Conservation (phyloP, 2,888 invertebrate genomes). For the Hydrotaea diabolus region DNA sequence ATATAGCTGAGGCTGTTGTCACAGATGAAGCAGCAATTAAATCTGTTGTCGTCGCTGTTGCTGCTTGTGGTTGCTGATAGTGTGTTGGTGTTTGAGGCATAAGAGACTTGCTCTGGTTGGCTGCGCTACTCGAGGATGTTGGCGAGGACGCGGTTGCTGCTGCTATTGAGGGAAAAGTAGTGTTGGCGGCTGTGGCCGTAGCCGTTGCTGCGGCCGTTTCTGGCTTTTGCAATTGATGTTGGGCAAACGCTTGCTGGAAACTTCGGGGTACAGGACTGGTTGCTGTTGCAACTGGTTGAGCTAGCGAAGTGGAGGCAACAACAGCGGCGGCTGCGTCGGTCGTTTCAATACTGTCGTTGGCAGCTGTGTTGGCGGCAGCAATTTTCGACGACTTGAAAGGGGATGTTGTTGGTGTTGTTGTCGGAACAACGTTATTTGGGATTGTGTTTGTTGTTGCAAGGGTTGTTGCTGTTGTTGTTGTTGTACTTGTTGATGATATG, state of each 20-base stretch:
- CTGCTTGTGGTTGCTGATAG: slow-evolving; percentile 62
- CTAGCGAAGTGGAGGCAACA: slow-evolving; percentile 47
- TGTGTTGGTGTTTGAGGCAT: slow-evolving; percentile 71
- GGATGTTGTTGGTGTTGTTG: slow-evolving; percentile 66
- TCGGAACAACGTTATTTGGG: slow-evolving; percentile 39
- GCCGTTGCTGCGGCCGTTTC: slow-evolving; percentile 18
- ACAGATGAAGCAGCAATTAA: slow-evolving; percentile 59
- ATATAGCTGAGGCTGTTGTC: slow-evolving; percentile 57
- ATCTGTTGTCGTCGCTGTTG: slow-evolving; percentile 61
- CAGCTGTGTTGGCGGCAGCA: slow-evolving; percentile 45
- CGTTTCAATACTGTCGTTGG: slow-evolving; percentile 34
- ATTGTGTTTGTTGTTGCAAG: slow-evolving; percentile 22
- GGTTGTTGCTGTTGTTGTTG: slow-evolving; percentile 64
- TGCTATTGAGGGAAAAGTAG: not conserved
- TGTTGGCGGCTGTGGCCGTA: slow-evolving; percentile 23
- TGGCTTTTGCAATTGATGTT: slow-evolving; percentile 68
- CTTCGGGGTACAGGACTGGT: slow-evolving; percentile 67
- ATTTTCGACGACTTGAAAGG: slow-evolving; percentile 25
- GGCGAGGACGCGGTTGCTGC: slow-evolving; percentile 52
- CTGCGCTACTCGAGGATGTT: slow-evolving; percentile 69
- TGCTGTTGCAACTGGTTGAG: slow-evolving; percentile 61
- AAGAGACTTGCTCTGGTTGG: slow-evolving; percentile 69
- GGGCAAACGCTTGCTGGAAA: slow-evolving; percentile 73
- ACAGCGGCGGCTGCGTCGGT: slow-evolving; percentile 13
- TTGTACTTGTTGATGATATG: slow-evolving; percentile 76